Evolutionary conservation across 2,797 vertebrate genomes (phyloP).

Genomic region (Esox lucius): DNA sequence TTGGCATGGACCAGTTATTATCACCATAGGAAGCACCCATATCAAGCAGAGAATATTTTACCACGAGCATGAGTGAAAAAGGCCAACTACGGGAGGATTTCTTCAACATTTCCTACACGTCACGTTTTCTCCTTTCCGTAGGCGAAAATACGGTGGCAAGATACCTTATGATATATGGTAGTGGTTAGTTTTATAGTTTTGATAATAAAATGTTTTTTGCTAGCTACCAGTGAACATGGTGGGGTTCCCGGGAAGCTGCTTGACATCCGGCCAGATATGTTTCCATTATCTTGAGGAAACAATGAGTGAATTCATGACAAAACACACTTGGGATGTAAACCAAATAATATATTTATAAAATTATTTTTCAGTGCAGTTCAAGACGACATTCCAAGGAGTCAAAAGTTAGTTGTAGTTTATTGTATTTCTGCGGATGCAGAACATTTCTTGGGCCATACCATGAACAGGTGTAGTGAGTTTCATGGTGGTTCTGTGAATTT

Average conservation of each 20-base stretch:
- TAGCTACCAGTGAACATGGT: conserved; percentile 55
- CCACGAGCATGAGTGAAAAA: conserved; percentile 45
- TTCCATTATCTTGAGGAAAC: conserved; percentile 2
- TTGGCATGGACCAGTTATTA: conserved; percentile 50
- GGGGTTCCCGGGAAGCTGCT: conserved; percentile 63
- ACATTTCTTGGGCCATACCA: not conserved
- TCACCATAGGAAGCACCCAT: conserved; percentile 54
- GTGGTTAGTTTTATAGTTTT: conserved; percentile 60
- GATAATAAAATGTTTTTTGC: conserved; percentile 59
- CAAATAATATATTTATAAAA: not conserved
- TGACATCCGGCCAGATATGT: conserved; percentile 34
- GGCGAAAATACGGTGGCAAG: conserved; percentile 53
- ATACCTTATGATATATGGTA: conserved; percentile 55
- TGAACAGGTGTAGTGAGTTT: not conserved
- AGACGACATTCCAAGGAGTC: not conserved
- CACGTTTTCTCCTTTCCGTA: conserved; percentile 60
- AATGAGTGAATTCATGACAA: not conserved
- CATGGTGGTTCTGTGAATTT: not conserved
- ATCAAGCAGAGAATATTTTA: conserved; percentile 34
- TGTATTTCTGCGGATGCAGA: not conserved
- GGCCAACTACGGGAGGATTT: conserved; percentile 46
- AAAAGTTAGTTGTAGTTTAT: not conserved
- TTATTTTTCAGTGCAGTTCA: not conserved
- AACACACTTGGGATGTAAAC: not conserved
- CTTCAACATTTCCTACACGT: conserved; percentile 70